Evolutionary conservation across 2,888 invertebrate genomes (phyloP).

Genomic region (Rapana venosa): DNA sequence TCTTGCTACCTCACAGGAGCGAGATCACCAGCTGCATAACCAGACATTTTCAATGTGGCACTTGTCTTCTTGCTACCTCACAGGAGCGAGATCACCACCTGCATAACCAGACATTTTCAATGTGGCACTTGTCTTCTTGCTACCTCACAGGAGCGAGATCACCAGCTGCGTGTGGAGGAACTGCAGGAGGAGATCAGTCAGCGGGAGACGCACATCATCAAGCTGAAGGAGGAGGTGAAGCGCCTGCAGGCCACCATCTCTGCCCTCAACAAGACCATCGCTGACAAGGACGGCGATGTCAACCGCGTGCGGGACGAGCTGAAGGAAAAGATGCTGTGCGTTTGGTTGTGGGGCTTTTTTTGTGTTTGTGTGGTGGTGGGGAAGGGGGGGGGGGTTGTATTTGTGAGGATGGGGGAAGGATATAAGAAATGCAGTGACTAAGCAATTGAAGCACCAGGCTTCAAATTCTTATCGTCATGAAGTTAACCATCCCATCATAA

Average conservation of each 20-base stretch:
- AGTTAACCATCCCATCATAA: no score
- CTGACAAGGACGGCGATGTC: constrained; percentile 73
- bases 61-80: no score
- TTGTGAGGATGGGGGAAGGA: background rate
- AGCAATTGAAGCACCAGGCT: no score
- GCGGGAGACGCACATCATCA: constrained; percentile 69
- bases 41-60: no score
- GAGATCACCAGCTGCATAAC: no score
- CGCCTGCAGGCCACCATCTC: constrained; percentile 65
- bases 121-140: no score
- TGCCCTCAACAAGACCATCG: constrained; percentile 69
- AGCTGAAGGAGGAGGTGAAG: constrained; percentile 69
- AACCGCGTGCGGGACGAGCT: constrained; percentile 70
- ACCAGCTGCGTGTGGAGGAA: constrained; percentile 68
- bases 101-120: no score
- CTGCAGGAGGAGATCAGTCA: constrained; percentile 70
- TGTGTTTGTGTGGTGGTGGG: background rate
- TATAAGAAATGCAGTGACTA: no score
- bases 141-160: constrained; percentile 75
- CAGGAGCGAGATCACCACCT: no score
- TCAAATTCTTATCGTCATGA: no score
- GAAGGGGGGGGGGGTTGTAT: no score
- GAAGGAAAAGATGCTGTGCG: constrained; percentile 66
- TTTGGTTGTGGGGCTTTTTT: background rate
- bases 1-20: no score